Evolutionary conservation across 2,888 invertebrate genomes (phyloP), one percentile per base, ranked within the genome.

Genomic region (Plutella xylostella): DNA sequence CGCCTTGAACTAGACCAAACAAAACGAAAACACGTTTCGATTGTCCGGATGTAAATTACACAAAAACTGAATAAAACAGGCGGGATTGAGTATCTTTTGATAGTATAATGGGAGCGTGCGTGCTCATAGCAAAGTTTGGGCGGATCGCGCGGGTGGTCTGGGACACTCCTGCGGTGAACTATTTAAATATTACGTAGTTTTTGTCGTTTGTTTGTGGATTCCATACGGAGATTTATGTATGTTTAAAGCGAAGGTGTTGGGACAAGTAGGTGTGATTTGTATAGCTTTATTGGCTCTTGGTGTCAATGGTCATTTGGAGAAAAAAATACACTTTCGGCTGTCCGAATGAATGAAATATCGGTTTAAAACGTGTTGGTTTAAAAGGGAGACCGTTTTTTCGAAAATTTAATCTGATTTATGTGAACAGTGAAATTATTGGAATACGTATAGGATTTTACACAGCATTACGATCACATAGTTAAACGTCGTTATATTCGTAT

Each of bases 141-240:
- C 55, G 68, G 71, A 68, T 73, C 74, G 63, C 72, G 56, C 71
- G 82, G 79, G 82, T 82, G 82, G 82, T 83, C 82, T 60, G 49
- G 45, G 48, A 48, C 47, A 50, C 50, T 50, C 50, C 50, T 45
- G 54, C 56, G 65, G 66, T 63, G 66, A 61, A 71, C 72, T 75
- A 72, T 76, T 72, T 75, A 72, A 76, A 77, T 76, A 76, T 72
- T 68, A 64, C 38, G n/a, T n/a, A n/a, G 12, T 43, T 47, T 74
- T 77, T 68, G 68, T 64, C 63, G 69, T 72, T 71, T 78, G 76
- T 80, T 79, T 79, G 77, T 78, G 61, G 68, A 61, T 66, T 59
- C 63, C 64, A 61, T 71, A 65, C 65, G 66, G 65, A 75, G 76
- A 78, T 78, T 72, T 74, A 77, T 74, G 72, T 78, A 72, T 68